phyloP scores from a whole-genome alignment of 2,113 vertebrate genomes.

The Cyphomyrus plagiostoma region DNA sequence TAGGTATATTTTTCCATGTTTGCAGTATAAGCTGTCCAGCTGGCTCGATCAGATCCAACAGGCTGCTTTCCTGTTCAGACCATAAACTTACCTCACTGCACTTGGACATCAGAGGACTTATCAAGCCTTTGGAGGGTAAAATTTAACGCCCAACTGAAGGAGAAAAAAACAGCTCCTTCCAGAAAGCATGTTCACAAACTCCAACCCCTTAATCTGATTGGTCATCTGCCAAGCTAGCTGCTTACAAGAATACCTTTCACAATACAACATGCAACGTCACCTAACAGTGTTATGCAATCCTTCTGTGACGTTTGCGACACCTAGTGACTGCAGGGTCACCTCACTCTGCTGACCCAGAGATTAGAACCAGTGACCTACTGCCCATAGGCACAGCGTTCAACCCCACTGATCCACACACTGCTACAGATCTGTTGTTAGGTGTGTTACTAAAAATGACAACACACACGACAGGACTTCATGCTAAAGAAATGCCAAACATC shows the following conservation, averaged over 20 bases:
- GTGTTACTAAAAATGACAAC: neutral
- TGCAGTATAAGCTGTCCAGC: neutral
- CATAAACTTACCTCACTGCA: neutral
- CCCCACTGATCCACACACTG: neutral
- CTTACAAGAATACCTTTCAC: neutral
- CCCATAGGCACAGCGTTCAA: neutral
- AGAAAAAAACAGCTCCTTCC: neutral
- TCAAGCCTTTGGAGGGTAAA: neutral
- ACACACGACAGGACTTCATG: neutral
- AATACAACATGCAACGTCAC: neutral
- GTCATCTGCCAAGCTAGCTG: neutral
- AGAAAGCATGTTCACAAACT: neutral
- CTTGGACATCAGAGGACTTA: neutral
- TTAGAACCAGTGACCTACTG: neutral
- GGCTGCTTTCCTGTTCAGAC: neutral
- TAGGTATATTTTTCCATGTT: neutral
- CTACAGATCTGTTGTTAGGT: neutral
- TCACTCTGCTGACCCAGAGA: neutral
- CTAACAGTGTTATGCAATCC: neutral
- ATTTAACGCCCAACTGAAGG: neutral
- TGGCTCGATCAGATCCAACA: neutral
- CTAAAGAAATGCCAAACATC: neutral
- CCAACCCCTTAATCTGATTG: constrained; percentile 1
- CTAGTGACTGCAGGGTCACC: neutral
- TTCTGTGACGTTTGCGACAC: neutral